Base-by-base conservation (phyloP, 2,797 vertebrate species). In the Eptatretus atami region DNA sequence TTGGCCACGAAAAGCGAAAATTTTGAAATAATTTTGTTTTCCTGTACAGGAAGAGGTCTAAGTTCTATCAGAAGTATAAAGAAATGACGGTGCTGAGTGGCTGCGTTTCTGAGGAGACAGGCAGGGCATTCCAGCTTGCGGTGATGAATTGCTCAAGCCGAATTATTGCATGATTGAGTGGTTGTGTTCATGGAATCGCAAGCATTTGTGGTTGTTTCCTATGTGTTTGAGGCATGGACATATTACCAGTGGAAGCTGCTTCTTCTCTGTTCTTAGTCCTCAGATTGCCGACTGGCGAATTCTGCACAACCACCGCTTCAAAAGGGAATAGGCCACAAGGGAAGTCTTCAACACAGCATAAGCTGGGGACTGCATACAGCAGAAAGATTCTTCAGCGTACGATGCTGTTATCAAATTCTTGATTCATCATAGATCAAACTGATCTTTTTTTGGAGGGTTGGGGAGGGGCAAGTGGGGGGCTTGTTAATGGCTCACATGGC, bases 81-180 rank as follows among this genome's bases (percentile, higher is more conserved):
- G 71, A 86, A 52, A 99, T 99, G 92, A 84, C n/a, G 87, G 65
- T 99, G 92, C n/a, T 3, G 92, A 99, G 66, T 99, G n/a, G 92
- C 63, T 72, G 83, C 2, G 71, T 86, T 64, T 79, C 90, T 57
- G 84, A 85, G 71, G 90, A 99, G 92, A 99, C 66, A 76, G 76
- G 2, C 81, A 76, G 67, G 90, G 86, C 10, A 79, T 82, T 19
- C 72, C 86, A 3, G 88, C 92, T 0, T 99, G 90, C 53, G 92
- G 92, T 6, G 92, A 99, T 66, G 90, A 99, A 71, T 99, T 90
- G 70, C 81, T 99, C 52, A 99, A 99, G n/a, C 65, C 82, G 92
- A 11, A 76, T 99, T 65, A n/a, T 80, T 99, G 67, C n/a, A 99
- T 99, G 92, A 99, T 99, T 53, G 79, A 81, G 68, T 80, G 78